Percentiles rank a stretch among this genome's conserved stretches.
These are phyloP conservation scores for Merops nubicus DNA, from an alignment of 2,113 vertebrate species.

Conservation along the genomic window DNA sequence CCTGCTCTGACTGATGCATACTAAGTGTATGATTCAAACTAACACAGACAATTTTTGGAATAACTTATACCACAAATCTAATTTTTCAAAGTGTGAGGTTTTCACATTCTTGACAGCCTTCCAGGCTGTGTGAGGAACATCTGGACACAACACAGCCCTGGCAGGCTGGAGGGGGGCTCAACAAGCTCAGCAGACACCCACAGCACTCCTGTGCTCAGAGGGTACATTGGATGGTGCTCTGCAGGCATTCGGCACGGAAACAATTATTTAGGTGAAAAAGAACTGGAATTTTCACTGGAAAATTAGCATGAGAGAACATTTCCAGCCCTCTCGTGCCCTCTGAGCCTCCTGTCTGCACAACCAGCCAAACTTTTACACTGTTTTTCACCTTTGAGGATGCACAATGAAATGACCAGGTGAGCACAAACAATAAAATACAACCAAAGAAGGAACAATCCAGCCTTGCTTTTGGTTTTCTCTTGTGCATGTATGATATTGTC, in stretches of 20 bases:
- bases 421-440: not conserved
- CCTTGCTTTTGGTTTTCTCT: not conserved
- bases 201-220: not conserved
- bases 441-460: not conserved
- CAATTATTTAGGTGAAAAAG: not conserved
- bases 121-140: not conserved
- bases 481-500: not conserved
- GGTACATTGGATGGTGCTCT: accelerated
- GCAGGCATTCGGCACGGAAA: not conserved
- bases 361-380: accelerated
- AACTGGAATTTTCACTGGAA: not conserved
- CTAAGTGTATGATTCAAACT: not conserved
- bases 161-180: not conserved
- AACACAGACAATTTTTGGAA: not conserved
- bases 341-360: accelerated
- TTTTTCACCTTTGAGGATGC: not conserved
- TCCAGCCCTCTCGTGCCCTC: not conserved
- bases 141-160: not conserved
- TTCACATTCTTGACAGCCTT: not conserved
- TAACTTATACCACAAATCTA: not conserved
- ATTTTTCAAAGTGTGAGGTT: not conserved
- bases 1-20: not conserved
- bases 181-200: not conserved
- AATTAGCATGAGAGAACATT: not conserved
- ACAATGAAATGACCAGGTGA: not conserved